These are phyloP conservation scores for Clepsis dumicolana DNA, from an alignment of 2,888 invertebrate genomes.

Conservation along the genomic window DNA sequence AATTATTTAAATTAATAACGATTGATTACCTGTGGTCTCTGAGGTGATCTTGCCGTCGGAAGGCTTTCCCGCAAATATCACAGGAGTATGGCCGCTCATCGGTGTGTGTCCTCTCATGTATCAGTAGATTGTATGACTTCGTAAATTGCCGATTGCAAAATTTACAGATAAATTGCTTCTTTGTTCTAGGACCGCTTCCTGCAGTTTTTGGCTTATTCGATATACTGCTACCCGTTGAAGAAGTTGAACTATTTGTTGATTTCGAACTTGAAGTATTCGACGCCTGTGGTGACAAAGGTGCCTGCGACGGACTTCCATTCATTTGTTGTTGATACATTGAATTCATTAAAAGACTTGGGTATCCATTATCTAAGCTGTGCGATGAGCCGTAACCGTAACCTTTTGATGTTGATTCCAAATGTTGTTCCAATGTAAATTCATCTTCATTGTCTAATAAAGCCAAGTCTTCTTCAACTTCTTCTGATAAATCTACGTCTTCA, in stretches of 20 bases:
- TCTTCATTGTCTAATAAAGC: conserved; percentile 92
- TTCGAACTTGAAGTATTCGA: conserved; percentile 76
- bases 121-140: conserved; percentile 98
- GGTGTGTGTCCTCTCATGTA: conserved; percentile 99
- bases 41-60: conserved; percentile 98
- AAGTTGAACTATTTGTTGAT: conserved; percentile 78
- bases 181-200: conserved; percentile 92
- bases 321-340: conserved; percentile 88
- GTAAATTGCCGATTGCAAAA: conserved; percentile 99
- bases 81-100: conserved; percentile 99
- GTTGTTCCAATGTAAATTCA: conserved; percentile 87
- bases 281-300: conserved; percentile 77
- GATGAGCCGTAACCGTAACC: conserved; percentile 78
- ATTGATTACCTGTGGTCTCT: conserved; percentile 94
- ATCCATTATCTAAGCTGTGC: conserved; percentile 88
- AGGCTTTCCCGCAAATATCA: conserved; percentile 99
- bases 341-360: conserved; percentile 90
- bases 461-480: conserved; percentile 91
- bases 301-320: conserved; percentile 78
- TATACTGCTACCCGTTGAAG: conserved; percentile 77
- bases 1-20: conserved; percentile 5
- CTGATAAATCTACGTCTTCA: conserved; percentile 89
- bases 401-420: conserved; percentile 79
- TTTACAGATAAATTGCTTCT: conserved; percentile 99
- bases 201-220: conserved; percentile 79